phyloP scores from a whole-genome alignment of 1,140 invertebrate genomes.

The Sipha flava region DNA sequence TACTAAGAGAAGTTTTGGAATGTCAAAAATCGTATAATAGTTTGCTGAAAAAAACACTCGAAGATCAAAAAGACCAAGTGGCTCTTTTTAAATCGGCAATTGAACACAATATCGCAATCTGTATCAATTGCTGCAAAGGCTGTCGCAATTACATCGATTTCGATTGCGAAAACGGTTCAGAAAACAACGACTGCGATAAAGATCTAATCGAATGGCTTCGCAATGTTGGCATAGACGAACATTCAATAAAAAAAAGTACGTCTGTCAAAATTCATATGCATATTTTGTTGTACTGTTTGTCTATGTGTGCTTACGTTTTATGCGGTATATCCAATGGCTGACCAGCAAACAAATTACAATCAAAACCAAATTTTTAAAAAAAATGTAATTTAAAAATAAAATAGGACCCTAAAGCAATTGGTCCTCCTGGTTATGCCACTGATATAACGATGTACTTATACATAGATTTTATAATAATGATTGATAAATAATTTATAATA shows the following conservation, averaged over 20 bases:
- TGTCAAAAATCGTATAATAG: constrained; percentile 61
- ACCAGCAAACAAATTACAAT: too few species aligned
- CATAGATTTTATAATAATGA: too few species aligned
- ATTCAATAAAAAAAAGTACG: not conserved
- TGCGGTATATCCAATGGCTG: too few species aligned
- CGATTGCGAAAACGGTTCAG: not conserved
- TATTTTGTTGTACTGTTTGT: not conserved
- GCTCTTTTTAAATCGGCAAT: not conserved
- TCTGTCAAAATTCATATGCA: not conserved
- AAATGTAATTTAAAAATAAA: too few species aligned
- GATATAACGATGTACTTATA: too few species aligned
- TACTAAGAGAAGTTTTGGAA: constrained; percentile 48
- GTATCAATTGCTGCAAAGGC: not conserved
- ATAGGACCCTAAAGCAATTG: too few species aligned
- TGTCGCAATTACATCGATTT: not conserved
- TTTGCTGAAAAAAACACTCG: constrained; percentile 59
- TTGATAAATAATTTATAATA: too few species aligned
- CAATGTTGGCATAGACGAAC: not conserved
- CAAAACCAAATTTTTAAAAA: too few species aligned
- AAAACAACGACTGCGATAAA: too few species aligned
- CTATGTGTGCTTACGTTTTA: not conserved
- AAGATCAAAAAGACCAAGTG: constrained; percentile 57
- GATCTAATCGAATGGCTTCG: constrained; percentile 15
- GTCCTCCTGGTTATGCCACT: too few species aligned
- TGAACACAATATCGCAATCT: not conserved